Conservation (phyloP, 2,113 vertebrate species). For the Dasypus novemcinctus region DNA sequence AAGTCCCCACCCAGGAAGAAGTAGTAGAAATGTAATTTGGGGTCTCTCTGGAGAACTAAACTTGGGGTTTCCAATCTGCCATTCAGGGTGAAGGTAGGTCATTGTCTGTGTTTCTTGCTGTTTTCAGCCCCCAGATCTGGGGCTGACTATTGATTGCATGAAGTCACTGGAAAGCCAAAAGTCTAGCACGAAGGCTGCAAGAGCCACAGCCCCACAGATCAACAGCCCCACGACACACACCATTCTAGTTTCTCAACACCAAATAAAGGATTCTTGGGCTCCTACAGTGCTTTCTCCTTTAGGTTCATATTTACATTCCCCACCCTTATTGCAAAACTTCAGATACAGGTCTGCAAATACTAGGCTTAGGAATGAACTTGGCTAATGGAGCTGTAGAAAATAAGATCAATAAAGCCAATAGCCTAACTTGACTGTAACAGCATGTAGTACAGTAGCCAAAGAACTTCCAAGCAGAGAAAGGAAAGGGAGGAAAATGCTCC, state of each 20-base stretch:
- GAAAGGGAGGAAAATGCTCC: neutral
- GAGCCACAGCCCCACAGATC: neutral
- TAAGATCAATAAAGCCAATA: slow-evolving; percentile 54
- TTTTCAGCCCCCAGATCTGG: neutral
- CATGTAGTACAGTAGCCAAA: neutral
- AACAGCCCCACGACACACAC: neutral
- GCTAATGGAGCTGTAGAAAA: slow-evolving; percentile 1
- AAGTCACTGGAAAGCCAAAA: neutral
- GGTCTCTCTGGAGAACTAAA: neutral
- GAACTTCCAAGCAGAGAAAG: slow-evolving; percentile 34
- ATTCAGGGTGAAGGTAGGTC: neutral
- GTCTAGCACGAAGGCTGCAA: neutral
- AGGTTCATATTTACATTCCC: slow-evolving; percentile 47
- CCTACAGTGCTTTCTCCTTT: slow-evolving; percentile 27
- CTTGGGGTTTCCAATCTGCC: neutral
- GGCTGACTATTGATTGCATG: neutral
- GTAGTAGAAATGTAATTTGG: neutral
- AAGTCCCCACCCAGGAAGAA: neutral
- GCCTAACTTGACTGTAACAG: neutral
- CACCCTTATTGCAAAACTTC: slow-evolving; percentile 54
- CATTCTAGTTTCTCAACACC: slow-evolving; percentile 23
- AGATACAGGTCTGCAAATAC: slow-evolving; percentile 46
- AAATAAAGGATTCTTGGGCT: slow-evolving; percentile 47
- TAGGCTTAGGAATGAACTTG: neutral
- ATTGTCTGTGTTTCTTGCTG: neutral